phyloP scores from a whole-genome alignment of 2,797 vertebrate species.

The Percopsis omiscomaycus region DNA sequence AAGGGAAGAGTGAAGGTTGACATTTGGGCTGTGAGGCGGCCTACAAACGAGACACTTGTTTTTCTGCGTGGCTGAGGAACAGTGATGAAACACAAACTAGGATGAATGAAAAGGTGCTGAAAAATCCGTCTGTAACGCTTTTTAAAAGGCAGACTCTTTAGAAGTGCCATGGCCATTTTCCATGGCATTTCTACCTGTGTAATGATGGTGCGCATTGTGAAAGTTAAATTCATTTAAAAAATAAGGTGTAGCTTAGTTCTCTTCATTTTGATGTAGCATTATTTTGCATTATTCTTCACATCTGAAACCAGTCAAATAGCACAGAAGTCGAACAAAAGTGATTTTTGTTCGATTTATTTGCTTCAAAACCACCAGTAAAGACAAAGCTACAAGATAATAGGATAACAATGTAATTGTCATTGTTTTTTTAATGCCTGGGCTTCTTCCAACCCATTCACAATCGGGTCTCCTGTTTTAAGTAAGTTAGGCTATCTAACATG shows the following conservation, averaged over 20 bases:
- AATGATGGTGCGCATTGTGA: conserved; percentile 28
- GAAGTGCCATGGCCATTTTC: conserved; percentile 13
- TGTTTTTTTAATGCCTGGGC: background rate
- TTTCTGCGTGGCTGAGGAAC: conserved; percentile 65
- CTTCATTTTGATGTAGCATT: conserved; percentile 29
- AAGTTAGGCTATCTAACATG: conserved; percentile 22
- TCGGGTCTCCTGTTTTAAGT: conserved; percentile 39
- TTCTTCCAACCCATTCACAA: conserved; percentile 33
- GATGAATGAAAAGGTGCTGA: conserved; percentile 52
- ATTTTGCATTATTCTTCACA: conserved; percentile 55
- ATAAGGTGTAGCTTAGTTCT: too few relatives aligned
- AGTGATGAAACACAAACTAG: conserved; percentile 60
- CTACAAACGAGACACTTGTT: conserved; percentile 56
- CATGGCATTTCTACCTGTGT: conserved; percentile 12
- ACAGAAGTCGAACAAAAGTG: conserved; percentile 44
- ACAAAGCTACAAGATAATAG: too few relatives aligned
- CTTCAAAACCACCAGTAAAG: too few relatives aligned
- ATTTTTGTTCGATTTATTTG: too few relatives aligned
- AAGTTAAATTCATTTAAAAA: background rate
- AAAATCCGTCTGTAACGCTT: conserved; percentile 51
- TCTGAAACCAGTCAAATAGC: conserved; percentile 70
- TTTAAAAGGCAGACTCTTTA: conserved; percentile 38
- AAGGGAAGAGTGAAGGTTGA: conserved; percentile 48
- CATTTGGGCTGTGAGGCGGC: conserved; percentile 46
- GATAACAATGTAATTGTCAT: too few relatives aligned